Base-by-base conservation (phyloP, 2,888 invertebrate species). In the Andrena praecox region DNA sequence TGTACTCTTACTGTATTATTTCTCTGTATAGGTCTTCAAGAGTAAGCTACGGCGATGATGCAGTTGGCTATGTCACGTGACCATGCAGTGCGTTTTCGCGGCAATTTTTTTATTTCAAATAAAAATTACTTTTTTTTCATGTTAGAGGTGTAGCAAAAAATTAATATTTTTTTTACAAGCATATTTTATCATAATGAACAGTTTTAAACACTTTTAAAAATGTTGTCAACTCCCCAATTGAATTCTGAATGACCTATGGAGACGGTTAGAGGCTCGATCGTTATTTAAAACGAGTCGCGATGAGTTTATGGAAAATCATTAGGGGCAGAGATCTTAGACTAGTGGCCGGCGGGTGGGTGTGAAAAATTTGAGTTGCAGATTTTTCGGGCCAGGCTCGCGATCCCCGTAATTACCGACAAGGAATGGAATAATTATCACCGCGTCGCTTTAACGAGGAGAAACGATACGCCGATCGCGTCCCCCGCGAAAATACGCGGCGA, bases 341-440 rank as follows among this genome's bases (percentile, higher is more conserved):
- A 8, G 31, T 12, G 27, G n/a, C 16, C 48, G 3, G 31, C 0
- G 16, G 10, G 1, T 16, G 1, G 2, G 0, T 42, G 20, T 35
- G 50, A 52, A 62, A 62, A 67, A 71, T 50, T 48, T 33, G 31
- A 10, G 27, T 48, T 33, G 62, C 63, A 35, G 56, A 67, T 80
- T 72, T 67, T 77, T 71, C 50, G 31, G 20, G 0, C 27, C 5
- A 8, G 10, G 8, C 16, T 10, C 42, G 33, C 62, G 67, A 69
- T 72, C 29, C 59, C 52, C 20, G 60, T 77, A 69, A 82, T 82
- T 77, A 82, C 64, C 66, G 60, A 20, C 52, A 24, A 2, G 42
- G 62, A 27, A 59, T 56, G 60, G 70, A 82, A 64, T 73, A 77
- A 82, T 82, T 73, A 77, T 82, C 48, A 67, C 75, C 67, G 76